Percentiles rank a stretch among this genome's conserved stretches.
phyloP scores from a whole-genome alignment of 2,113 vertebrate species.

The Pseudolaguvia tuberculata region DNA sequence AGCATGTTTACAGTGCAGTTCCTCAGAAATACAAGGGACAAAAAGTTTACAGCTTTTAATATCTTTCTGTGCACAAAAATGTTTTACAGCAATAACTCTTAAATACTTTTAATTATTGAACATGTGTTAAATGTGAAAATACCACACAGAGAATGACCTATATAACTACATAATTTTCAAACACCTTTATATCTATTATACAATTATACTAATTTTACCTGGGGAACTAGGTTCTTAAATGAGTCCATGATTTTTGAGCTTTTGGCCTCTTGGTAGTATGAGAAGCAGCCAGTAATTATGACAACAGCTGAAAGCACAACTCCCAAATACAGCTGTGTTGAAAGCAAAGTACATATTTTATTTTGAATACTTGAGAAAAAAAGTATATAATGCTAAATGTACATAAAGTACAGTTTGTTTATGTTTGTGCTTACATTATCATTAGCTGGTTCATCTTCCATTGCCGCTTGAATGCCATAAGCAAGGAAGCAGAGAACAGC shows the following conservation, averaged over 20 bases:
- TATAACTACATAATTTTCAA: neutral
- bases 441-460: constrained; percentile 68
- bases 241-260: constrained; percentile 80
- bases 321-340: constrained; percentile 67
- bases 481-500: constrained; percentile 77
- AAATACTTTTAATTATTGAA: no score
- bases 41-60: no score
- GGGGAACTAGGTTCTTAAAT: constrained; percentile 78
- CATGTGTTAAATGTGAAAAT: neutral
- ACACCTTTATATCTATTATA: neutral
- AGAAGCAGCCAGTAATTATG: constrained; percentile 74
- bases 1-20: neutral
- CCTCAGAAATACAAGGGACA: neutral
- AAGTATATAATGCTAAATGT: neutral
- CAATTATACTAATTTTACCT: constrained; percentile 53
- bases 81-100: no score
- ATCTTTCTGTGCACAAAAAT: neutral
- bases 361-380: neutral
- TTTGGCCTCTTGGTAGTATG: constrained; percentile 77
- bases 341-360: neutral
- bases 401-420: neutral
- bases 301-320: constrained; percentile 71
- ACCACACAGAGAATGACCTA: neutral
- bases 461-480: constrained; percentile 72
- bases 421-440: constrained; percentile 70